A percentile compares a stretch with the other conserved stretches of the same genome.
Conservation (phyloP, 2,888 invertebrate genomes). For the Caenorhabditis plicata region DNA sequence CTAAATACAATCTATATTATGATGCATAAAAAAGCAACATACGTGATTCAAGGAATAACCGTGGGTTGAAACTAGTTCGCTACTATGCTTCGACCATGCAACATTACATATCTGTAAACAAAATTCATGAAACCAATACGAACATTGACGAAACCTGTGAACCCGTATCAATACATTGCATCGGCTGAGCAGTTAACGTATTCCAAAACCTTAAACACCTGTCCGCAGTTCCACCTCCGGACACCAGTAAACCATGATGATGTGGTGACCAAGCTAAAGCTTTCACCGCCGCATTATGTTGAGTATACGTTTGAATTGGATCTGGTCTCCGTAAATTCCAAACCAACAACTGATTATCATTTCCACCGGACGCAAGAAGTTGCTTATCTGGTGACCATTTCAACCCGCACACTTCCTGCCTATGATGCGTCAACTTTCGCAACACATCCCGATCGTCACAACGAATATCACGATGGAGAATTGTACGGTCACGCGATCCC, state of each 20-base stretch:
- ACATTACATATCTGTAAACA: conserved; percentile 80
- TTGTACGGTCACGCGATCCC: conserved; percentile 85
- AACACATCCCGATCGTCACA: conserved; percentile 75
- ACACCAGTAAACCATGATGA: conserved; percentile 91
- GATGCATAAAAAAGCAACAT: no score
- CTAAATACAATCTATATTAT: conserved; percentile 12
- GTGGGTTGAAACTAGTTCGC: conserved; percentile 92
- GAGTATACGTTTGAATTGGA: conserved; percentile 86
- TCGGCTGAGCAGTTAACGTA: conserved; percentile 92
- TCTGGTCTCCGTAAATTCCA: conserved; percentile 81
- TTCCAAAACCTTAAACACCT: conserved; percentile 80
- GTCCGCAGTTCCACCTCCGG: conserved; percentile 99
- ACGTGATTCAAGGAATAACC: conserved; percentile 95
- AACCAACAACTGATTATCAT: conserved; percentile 91
- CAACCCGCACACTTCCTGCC: conserved; percentile 94
- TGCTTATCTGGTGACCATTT: conserved; percentile 98
- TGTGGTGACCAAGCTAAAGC: conserved; percentile 99
- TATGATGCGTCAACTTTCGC: conserved; percentile 83
- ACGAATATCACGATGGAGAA: conserved; percentile 89
- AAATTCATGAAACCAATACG: no score
- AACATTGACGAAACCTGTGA: conserved; percentile 93
- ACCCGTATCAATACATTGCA: conserved; percentile 96
- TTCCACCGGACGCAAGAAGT: conserved; percentile 94
- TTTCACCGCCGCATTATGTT: conserved; percentile 92
- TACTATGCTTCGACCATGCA: conserved; percentile 97